A percentile compares a stretch with the other conserved stretches of the same genome.
Evolutionary conservation across 1,140 invertebrate genomes (phyloP).

Genomic region (Drosophila watanabei): DNA sequence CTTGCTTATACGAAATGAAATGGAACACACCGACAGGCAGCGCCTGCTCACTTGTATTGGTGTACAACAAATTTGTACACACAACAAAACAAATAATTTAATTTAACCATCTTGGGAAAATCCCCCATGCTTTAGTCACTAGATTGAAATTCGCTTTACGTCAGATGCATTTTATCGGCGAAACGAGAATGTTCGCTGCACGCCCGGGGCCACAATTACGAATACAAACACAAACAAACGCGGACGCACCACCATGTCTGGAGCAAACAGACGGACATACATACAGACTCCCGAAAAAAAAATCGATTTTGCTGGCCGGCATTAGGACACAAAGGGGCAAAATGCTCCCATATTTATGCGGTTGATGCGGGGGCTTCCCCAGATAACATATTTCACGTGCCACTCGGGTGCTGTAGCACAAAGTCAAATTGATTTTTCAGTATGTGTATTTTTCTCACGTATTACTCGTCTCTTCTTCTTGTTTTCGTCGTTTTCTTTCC

Average conservation of each 20-base stretch:
- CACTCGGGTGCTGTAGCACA: slow-evolving; percentile 1
- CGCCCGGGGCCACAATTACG: slow-evolving; percentile 11
- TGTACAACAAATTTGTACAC: slow-evolving; percentile 52
- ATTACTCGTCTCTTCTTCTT: slow-evolving; percentile 73
- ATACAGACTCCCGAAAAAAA: slow-evolving; percentile 33
- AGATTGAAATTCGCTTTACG: background rate
- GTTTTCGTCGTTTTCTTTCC: slow-evolving; percentile 67
- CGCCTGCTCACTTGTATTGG: slow-evolving; percentile 29
- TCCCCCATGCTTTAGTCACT: slow-evolving; percentile 38
- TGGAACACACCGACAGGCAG: slow-evolving; percentile 43
- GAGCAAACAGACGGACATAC: slow-evolving; percentile 30
- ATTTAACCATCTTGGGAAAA: slow-evolving; percentile 37
- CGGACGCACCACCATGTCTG: slow-evolving; percentile 46
- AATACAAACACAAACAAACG: slow-evolving; percentile 42
- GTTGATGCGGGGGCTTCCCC: slow-evolving; percentile 1
- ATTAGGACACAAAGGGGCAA: slow-evolving; percentile 18
- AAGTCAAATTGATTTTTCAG: slow-evolving; percentile 64
- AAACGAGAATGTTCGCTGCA: background rate
- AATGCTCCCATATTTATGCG: background rate
- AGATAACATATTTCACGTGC: slow-evolving; percentile 8
- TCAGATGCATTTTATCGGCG: background rate
- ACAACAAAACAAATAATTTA: slow-evolving; percentile 65
- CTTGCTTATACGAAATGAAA: slow-evolving; percentile 7
- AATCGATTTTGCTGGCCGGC: slow-evolving; percentile 69
- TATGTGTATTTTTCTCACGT: slow-evolving; percentile 80